Base-by-base conservation (phyloP, 1,140 invertebrate species). In the Euura saliciscinereae region DNA sequence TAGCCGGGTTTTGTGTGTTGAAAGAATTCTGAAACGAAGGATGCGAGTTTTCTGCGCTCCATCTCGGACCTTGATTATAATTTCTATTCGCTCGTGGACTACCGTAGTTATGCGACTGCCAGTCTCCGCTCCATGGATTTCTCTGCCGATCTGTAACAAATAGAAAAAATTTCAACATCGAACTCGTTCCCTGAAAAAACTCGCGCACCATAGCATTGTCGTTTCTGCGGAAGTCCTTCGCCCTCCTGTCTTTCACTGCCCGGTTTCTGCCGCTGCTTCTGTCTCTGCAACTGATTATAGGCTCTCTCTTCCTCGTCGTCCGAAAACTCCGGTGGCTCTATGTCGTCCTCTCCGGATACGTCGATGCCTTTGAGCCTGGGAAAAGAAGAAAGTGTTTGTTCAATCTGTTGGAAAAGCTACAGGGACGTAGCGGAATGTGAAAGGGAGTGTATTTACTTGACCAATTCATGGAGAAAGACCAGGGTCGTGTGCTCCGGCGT, bases 271-370 rank as follows among this genome's bases (percentile, higher is more conserved):
- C 51, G 51, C 71, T 75, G 72, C 71, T 83, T 82, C 45, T 78
- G 74, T 72, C 81, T 84, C 7, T 85, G 67, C 71, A 70, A 74
- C 73, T 76, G 78, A 72, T 84, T 87, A 83, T 82, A 86, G 72
- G 78, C 75, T 69, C 89, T 86, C 84, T 97, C 95, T 78, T 93
- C 90, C 80, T 98, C 97, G 83, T 98, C 96, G 82, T 98, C 96
- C 0, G 96, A 98, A 89, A 92, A 97, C 45, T 97, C 95, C 2
- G 96, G 96, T 45, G 94, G 91, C 83, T 98, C 96, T 66, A 92
- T 89, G 80, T 96, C 93, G 80, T 95, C 89, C 81, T 94, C 90
- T 92, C 95, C 97, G 4, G 93, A 94, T 4, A 95, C 93, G 89
- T 97, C 96, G 10, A 91, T 92, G 4, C 93, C 94, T 88, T 92